These are phyloP conservation scores for Marronus borbonicus DNA, from an alignment of 2,888 invertebrate genomes.

Conservation along the genomic window DNA sequence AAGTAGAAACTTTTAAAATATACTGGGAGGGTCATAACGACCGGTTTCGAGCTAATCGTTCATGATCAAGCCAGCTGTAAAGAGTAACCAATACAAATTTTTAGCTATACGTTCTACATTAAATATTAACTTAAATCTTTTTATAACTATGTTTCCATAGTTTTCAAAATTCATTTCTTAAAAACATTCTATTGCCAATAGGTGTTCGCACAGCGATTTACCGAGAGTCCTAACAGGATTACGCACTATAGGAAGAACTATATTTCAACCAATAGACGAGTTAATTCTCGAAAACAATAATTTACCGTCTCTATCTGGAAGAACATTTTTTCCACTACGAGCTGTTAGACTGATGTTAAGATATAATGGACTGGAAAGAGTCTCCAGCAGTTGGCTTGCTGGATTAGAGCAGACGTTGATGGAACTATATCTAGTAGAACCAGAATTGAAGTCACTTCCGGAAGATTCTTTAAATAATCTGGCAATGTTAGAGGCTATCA, in stretches of 20 bases:
- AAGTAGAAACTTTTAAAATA: too few species aligned
- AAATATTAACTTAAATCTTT: too few species aligned
- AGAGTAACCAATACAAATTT: too few species aligned
- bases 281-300: conserved; percentile 91
- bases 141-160: too few species aligned
- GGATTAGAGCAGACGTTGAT: conserved; percentile 84
- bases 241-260: conserved; percentile 78
- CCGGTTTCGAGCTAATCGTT: too few species aligned
- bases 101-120: too few species aligned
- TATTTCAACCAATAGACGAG: conserved; percentile 85
- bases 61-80: too few species aligned
- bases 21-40: too few species aligned
- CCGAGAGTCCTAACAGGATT: conserved; percentile 83
- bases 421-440: conserved; percentile 90
- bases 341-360: conserved; percentile 86
- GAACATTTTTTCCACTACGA: conserved; percentile 83
- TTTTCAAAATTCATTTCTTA: not conserved
- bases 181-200: conserved; percentile 66
- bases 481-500: conserved; percentile 85
- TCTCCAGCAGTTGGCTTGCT: conserved; percentile 86
- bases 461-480: conserved; percentile 84
- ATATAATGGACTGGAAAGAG: conserved; percentile 86
- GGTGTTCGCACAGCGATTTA: conserved; percentile 94
- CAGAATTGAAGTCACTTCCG: conserved; percentile 84
- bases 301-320: conserved; percentile 87